phyloP scores from a whole-genome alignment of 2,113 vertebrate genomes.

The Bucco capensis region DNA sequence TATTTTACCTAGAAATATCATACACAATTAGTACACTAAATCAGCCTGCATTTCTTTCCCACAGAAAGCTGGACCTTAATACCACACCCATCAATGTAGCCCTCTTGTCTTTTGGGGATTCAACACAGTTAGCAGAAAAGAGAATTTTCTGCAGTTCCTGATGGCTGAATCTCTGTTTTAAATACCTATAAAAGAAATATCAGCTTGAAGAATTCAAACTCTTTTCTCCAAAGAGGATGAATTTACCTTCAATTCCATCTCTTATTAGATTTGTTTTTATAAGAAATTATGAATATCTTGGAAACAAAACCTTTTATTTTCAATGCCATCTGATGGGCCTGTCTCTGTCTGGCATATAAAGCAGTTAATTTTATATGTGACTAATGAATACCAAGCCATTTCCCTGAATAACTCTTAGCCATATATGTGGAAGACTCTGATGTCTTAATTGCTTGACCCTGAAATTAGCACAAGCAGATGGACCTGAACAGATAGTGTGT shows the following conservation, averaged over 20 bases:
- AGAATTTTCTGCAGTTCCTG: not conserved
- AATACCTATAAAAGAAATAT: not conserved
- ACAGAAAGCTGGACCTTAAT: no score
- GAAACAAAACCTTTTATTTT: not conserved
- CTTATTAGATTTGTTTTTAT: not conserved
- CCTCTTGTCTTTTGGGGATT: not conserved
- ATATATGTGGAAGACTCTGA: not conserved
- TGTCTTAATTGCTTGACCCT: constrained; percentile 13
- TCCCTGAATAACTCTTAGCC: not conserved
- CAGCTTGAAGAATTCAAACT: not conserved
- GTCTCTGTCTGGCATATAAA: not conserved
- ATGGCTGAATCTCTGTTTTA: not conserved
- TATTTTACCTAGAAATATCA: no score
- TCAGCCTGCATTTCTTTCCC: no score
- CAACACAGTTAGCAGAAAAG: not conserved
- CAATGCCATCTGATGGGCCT: not conserved
- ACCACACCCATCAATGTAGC: rapidly evolving
- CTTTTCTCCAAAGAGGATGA: not conserved
- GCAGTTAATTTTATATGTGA: not conserved
- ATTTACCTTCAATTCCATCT: not conserved
- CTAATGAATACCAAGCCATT: constrained; percentile 1
- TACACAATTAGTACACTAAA: no score
- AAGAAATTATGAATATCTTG: not conserved
- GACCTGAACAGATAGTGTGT: not conserved
- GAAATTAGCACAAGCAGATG: constrained; percentile 14